Conservation (phyloP, 2,888 invertebrate genomes). For the Acrobasis consociella region DNA sequence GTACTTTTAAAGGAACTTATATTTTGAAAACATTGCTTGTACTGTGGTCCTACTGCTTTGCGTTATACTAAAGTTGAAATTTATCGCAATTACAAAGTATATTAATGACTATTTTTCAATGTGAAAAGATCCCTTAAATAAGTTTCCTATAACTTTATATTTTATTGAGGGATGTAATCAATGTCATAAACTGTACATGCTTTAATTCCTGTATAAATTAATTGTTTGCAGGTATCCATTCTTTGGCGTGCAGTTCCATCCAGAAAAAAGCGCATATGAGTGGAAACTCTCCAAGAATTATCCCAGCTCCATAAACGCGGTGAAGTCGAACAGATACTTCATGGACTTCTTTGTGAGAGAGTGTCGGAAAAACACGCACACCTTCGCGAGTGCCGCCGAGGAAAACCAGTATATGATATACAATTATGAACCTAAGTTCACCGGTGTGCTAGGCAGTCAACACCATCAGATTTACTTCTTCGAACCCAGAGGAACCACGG, state of each 20-base stretch:
- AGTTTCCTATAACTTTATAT: too few species aligned
- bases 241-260: constrained; percentile 95
- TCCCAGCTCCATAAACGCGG: constrained; percentile 85
- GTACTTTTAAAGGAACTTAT: too few species aligned
- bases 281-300: constrained; percentile 84
- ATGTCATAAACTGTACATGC: too few species aligned
- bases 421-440: constrained; percentile 85
- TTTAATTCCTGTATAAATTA: too few species aligned
- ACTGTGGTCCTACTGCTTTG: too few species aligned
- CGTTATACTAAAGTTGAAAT: too few species aligned
- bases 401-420: constrained; percentile 86
- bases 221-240: constrained; percentile 85
- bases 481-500: constrained; percentile 60
- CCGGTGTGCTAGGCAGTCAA: constrained; percentile 78
- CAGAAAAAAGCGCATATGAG: constrained; percentile 93
- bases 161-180: too few species aligned
- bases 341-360: constrained; percentile 91
- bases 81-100: too few species aligned
- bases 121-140: too few species aligned
- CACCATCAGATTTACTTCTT: constrained; percentile 88
- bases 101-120: too few species aligned
- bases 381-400: constrained; percentile 79
- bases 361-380: constrained; percentile 85
- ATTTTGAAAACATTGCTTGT: too few species aligned
- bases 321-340: constrained; percentile 88